phyloP scores from a whole-genome alignment of 2,113 vertebrate species.

The Lycaon pictus region DNA sequence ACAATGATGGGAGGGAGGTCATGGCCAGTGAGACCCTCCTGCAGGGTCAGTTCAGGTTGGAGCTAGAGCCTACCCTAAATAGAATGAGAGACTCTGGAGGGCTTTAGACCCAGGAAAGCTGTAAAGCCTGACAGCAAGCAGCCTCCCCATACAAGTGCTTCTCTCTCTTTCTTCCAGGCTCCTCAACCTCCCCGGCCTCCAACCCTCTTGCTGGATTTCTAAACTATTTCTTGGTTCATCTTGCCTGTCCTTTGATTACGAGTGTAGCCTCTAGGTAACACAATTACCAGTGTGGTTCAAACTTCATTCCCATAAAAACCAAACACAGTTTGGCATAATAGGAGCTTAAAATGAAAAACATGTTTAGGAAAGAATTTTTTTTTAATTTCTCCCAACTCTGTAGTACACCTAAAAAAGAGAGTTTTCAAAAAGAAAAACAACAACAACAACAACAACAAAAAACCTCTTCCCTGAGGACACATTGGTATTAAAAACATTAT shows the following conservation, averaged over 20 bases:
- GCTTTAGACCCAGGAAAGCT: neutral
- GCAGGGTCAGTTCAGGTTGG: neutral
- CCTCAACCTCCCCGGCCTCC: rapidly evolving
- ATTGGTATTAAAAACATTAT: neutral
- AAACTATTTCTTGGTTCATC: neutral
- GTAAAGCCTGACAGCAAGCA: neutral
- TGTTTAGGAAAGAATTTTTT: neutral
- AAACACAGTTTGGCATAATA: neutral
- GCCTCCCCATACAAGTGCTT: neutral
- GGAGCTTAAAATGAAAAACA: conserved; percentile 55
- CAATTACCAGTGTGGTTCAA: conserved; percentile 8
- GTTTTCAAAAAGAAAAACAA: neutral
- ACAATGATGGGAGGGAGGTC: neutral
- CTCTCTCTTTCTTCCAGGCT: neutral
- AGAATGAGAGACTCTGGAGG: neutral
- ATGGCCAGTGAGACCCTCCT: neutral
- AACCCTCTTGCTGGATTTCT: neutral
- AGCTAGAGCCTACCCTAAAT: neutral
- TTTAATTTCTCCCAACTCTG: neutral
- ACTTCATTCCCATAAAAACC: conserved; percentile 27
- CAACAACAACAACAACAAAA: neutral
- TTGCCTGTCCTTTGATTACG: neutral
- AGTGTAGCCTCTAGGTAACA: conserved; percentile 33
- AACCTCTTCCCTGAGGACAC: neutral
- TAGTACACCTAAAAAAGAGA: conserved; percentile 8